Evolutionary conservation across 1,140 invertebrate species (phyloP).

Genomic region (Macrostomum lignano): DNA sequence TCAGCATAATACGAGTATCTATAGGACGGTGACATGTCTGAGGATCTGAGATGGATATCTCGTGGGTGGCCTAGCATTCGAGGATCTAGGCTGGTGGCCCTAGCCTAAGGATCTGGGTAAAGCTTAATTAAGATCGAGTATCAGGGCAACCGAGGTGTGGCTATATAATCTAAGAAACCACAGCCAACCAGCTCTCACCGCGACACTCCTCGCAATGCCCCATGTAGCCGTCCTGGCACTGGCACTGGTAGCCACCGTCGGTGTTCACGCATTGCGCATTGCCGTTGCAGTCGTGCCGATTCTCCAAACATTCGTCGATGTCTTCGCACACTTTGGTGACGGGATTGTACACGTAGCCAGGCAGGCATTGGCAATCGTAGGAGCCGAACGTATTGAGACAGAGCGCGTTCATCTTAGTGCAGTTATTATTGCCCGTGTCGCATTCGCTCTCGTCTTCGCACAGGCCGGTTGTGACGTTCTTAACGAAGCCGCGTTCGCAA

Average conservation of each 20-base stretch:
- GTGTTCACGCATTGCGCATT: constrained; percentile 28
- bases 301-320: constrained; percentile 19
- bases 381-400: constrained; percentile 23
- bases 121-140: too few relatives aligned
- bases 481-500: background rate
- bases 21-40: too few relatives aligned
- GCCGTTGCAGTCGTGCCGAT: constrained; percentile 30
- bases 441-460: constrained; percentile 38
- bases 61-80: too few relatives aligned
- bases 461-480: background rate
- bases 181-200: too few relatives aligned
- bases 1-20: too few relatives aligned
- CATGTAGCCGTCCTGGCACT: constrained; percentile 36
- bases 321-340: constrained; percentile 9
- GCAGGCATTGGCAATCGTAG: constrained; percentile 31
- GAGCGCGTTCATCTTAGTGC: constrained; percentile 32
- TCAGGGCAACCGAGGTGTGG: too few relatives aligned
- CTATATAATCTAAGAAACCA: too few relatives aligned
- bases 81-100: too few relatives aligned
- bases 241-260: constrained; percentile 10
- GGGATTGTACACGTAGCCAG: constrained; percentile 10
- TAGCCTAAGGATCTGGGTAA: too few relatives aligned
- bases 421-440: constrained; percentile 41
- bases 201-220: constrained; percentile 4
- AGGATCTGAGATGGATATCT: too few relatives aligned